Conservation (phyloP, 2,888 invertebrate species). For the Amphipoea oculea region DNA sequence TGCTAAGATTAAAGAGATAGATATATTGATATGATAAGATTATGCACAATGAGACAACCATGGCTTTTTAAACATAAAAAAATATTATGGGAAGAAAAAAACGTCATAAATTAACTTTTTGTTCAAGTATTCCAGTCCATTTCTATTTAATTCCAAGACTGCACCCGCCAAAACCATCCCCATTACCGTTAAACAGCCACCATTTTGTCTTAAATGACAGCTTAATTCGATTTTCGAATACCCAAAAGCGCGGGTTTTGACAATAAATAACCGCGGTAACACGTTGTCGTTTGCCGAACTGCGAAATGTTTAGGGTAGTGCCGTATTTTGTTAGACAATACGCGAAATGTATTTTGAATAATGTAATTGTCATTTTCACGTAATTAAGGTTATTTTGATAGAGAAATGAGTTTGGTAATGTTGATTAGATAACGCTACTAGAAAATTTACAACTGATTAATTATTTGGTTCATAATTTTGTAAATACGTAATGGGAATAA, state of each 20-base stretch:
- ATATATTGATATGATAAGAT: no score
- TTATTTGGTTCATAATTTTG: not conserved
- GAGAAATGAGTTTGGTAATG: not conserved
- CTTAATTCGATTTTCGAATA: slow-evolving; percentile 45
- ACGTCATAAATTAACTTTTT: not conserved
- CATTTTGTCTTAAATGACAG: slow-evolving; percentile 42
- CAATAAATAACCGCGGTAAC: slow-evolving; percentile 43
- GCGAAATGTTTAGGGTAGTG: slow-evolving; percentile 5
- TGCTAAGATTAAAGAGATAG: no score
- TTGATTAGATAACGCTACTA: not conserved
- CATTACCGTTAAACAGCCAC: slow-evolving; percentile 5
- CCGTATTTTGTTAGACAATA: not conserved
- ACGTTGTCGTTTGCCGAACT: slow-evolving; percentile 32
- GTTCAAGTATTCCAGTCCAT: no score
- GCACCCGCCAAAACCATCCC: not conserved
- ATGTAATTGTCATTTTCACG: not conserved
- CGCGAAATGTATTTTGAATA: slow-evolving; percentile 39
- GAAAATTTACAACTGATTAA: not conserved
- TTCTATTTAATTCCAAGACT: not conserved
- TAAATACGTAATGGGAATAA: not conserved
- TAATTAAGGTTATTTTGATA: not conserved
- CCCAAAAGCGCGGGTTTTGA: slow-evolving; percentile 24
- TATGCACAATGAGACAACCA: not conserved
- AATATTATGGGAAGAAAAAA: not conserved
- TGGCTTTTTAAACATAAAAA: not conserved